Evolutionary conservation across 2,888 invertebrate genomes (phyloP), one percentile per base, ranked within the genome.

Genomic region (Scotopteryx bipunctaria): DNA sequence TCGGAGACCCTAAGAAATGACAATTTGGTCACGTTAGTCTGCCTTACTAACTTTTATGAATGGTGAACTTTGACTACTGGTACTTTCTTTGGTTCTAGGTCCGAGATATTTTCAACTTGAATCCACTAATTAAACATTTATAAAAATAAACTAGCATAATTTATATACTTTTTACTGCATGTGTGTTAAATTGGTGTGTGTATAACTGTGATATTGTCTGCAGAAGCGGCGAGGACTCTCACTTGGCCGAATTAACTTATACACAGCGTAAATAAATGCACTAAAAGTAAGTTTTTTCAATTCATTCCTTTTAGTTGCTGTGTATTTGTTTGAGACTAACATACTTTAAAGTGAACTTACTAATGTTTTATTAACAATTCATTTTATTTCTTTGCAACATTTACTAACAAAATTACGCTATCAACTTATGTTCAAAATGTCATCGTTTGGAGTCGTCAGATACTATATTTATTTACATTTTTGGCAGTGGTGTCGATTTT

Each of bases 171-270:
- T 11, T 41, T 2, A 14, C 14, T 36, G 36, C 45, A 55, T 69
- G 67, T 67, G 66, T 64, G 61, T 67, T 59, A 25, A 32, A 5
- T 51, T 51, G 42, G 54, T 64, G 57, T 65, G 62, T 74, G 68
- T 74, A 73, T 67, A 67, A 67, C 57, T 76, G 69, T 75, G 69
- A 66, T 72, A 74, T 81, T 81, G 79, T 81, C 75, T 59, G 66
- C 81, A 81, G 81, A 81, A 64, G 74, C 69, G 67, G 78, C 68
- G 73, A 67, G 64, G 61, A 66, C 69, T 63, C 69, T 67, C 69
- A 66, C 69, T 73, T 69, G 70, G 78, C 77, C 67, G 75, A 73
- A 66, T 70, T 70, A 71, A 61, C 66, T 58, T 66, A 63, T 63
- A 64, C 71, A 73, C 68, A 71, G 65, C 71, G 69, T 66, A 66